Evolutionary conservation across 2,797 vertebrate genomes (phyloP).

Genomic region (Microcaecilia unicolor): DNA sequence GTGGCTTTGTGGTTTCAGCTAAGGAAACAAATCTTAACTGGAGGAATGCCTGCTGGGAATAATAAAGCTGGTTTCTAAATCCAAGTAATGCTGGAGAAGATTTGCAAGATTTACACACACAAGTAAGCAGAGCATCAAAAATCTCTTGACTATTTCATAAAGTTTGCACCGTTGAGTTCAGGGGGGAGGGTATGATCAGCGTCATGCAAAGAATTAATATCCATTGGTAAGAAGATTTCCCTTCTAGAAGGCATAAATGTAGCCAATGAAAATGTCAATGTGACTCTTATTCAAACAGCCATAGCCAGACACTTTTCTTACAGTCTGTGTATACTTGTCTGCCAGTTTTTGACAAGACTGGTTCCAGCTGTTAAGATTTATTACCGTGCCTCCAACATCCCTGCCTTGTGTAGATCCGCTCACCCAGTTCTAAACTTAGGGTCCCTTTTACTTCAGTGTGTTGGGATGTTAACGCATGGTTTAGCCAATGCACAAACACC

Average conservation of each 20-base stretch:
- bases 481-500: too few relatives aligned
- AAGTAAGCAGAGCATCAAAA: too few relatives aligned
- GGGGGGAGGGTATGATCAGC: conserved; percentile 29
- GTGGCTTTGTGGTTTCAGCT: conserved; percentile 33
- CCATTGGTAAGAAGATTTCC: conserved; percentile 38
- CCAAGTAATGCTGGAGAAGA: conserved; percentile 19
- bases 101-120: conserved; percentile 36
- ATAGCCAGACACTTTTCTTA: conserved; percentile 29
- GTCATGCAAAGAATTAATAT: conserved; percentile 23
- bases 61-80: conserved; percentile 32
- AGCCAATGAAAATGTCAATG: conserved; percentile 31
- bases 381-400: too few relatives aligned
- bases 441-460: too few relatives aligned
- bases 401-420: too few relatives aligned
- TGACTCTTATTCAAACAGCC: conserved; percentile 29
- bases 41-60: conserved; percentile 26
- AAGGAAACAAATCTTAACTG: conserved; percentile 35
- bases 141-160: conserved; percentile 12
- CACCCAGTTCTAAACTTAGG: too few relatives aligned
- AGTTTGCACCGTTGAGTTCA: conserved; percentile 20
- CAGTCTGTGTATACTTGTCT: too few relatives aligned
- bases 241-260: conserved; percentile 23
- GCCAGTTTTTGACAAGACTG: too few relatives aligned
- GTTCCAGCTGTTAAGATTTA: too few relatives aligned
- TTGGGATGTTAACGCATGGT: too few relatives aligned